Percentiles rank a stretch among this genome's conserved stretches.
Evolutionary conservation across 2,888 invertebrate genomes (phyloP).

Genomic region (Plagiodera versicolora): DNA sequence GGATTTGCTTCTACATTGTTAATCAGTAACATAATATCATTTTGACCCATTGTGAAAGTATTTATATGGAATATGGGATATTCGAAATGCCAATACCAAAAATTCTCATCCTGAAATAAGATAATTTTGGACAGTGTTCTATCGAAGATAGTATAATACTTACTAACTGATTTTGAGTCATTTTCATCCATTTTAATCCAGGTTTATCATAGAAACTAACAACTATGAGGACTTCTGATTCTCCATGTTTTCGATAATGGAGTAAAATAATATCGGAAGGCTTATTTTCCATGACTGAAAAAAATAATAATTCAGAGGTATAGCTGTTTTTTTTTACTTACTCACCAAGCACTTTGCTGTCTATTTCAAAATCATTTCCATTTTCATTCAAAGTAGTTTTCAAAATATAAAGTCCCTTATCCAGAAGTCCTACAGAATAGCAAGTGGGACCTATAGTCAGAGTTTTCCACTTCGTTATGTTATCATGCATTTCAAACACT

Average conservation of each 20-base stretch:
- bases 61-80: conserved; percentile 38
- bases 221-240: conserved; percentile 38
- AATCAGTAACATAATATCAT: conserved; percentile 39
- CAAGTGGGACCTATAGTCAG: conserved; percentile 32
- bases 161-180: conserved; percentile 39
- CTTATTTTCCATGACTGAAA: conserved; percentile 29
- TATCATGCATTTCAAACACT: conserved; percentile 29
- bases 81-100: conserved; percentile 42
- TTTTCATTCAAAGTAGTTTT: conserved; percentile 19
- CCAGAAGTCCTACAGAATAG: conserved; percentile 34
- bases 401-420: conserved; percentile 26
- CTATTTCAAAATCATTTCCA: conserved; percentile 25
- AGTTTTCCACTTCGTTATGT: conserved; percentile 39
- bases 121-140: too few relatives aligned
- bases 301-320: not conserved
- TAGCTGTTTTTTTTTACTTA: not conserved
- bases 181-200: conserved; percentile 47
- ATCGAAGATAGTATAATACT: too few relatives aligned
- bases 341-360: conserved; percentile 30
- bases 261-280: conserved; percentile 39
- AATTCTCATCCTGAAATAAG: conserved; percentile 24
- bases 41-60: conserved; percentile 10
- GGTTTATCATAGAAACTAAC: conserved; percentile 38
- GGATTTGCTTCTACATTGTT: conserved; percentile 16
- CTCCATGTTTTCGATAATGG: conserved; percentile 33